Evolutionary conservation across 2,113 vertebrate species (phyloP).

Genomic region (Progne subis): DNA sequence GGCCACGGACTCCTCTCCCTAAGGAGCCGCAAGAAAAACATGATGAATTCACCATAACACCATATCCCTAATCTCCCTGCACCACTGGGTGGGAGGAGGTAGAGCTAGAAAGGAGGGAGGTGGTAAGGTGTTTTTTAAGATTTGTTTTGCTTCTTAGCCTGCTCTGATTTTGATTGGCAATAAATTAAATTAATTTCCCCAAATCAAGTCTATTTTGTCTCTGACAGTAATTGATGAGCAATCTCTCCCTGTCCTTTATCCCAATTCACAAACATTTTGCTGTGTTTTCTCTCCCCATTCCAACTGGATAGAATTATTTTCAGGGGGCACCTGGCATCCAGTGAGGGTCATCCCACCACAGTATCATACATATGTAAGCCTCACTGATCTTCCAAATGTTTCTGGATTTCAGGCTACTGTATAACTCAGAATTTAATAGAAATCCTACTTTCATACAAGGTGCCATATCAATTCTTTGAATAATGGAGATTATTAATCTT

Average conservation of each 20-base stretch:
- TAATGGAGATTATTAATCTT: neutral
- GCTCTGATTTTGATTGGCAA: neutral
- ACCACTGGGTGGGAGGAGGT: neutral
- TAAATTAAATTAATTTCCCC: neutral
- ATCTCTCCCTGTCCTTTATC: neutral
- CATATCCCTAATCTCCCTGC: rapidly evolving
- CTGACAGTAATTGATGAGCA: neutral
- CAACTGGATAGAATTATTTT: neutral
- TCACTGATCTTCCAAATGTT: neutral
- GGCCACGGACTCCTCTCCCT: neutral
- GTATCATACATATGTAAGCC: neutral
- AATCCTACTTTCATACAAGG: neutral
- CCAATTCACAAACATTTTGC: neutral
- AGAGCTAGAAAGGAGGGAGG: neutral
- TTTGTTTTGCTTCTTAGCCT: neutral
- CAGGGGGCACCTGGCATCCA: neutral
- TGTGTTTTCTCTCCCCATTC: neutral
- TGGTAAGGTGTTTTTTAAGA: neutral
- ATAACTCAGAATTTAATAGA: neutral
- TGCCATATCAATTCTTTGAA: neutral
- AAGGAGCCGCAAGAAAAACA: rapidly evolving
- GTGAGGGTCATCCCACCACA: neutral
- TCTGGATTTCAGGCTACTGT: neutral
- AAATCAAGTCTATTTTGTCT: neutral
- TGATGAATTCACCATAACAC: too few relatives aligned